Percentiles rank a stretch among this genome's conserved stretches.
These are phyloP conservation scores for Cirrhinus mrigala DNA, from an alignment of 2,797 vertebrate genomes.

Conservation along the genomic window DNA sequence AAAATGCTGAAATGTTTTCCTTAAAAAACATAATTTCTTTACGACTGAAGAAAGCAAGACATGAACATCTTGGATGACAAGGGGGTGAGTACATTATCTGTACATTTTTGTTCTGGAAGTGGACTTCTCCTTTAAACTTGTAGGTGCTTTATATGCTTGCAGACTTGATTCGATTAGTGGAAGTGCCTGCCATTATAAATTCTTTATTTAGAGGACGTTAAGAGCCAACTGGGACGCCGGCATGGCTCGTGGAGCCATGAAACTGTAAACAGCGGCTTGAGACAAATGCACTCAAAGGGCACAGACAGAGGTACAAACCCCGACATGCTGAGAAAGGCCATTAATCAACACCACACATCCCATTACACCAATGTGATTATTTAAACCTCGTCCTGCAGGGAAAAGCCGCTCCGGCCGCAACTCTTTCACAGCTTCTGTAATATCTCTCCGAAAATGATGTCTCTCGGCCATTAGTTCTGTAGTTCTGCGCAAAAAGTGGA, in stretches of 20 bases:
- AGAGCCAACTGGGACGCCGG: neutral
- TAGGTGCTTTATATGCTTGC: neutral
- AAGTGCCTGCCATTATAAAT: constrained; percentile 37
- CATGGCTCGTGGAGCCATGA: constrained; percentile 61
- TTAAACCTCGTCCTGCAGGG: constrained; percentile 65
- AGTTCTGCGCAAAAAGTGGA: constrained; percentile 57
- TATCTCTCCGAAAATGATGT: constrained; percentile 63
- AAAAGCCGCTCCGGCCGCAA: constrained; percentile 56
- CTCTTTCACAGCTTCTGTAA: constrained; percentile 66
- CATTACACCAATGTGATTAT: constrained; percentile 70
- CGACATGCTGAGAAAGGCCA: constrained; percentile 72
- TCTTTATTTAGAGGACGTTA: constrained; percentile 37
- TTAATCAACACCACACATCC: constrained; percentile 77
- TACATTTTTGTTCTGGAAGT: too few relatives aligned
- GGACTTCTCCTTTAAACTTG: too few relatives aligned
- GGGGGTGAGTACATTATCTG: too few relatives aligned
- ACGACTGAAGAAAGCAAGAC: too few relatives aligned
- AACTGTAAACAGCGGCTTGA: constrained; percentile 59
- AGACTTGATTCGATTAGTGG: constrained; percentile 13
- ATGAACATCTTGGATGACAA: too few relatives aligned
- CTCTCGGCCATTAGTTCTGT: constrained; percentile 49
- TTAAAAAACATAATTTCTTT: too few relatives aligned
- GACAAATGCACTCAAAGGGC: constrained; percentile 76
- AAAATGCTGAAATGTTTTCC: too few relatives aligned
- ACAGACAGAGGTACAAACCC: constrained; percentile 68